phyloP scores from a whole-genome alignment of 2,113 vertebrate genomes.

The Turdus rufiventris region DNA sequence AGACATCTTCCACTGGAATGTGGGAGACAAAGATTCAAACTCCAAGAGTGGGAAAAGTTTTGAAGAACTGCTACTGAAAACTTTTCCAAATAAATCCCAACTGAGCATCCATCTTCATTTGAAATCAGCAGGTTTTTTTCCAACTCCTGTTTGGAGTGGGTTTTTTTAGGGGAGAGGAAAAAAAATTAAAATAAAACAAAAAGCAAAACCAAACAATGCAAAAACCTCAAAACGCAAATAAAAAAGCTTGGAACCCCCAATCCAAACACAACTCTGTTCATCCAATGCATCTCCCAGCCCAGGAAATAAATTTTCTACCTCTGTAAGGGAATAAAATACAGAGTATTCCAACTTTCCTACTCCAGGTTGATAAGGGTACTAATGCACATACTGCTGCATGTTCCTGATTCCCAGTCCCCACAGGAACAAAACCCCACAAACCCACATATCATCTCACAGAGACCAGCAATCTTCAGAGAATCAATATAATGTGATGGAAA shows the following conservation, averaged over 20 bases:
- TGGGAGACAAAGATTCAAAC: not conserved
- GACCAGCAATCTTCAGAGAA: not conserved
- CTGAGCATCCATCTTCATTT: not conserved
- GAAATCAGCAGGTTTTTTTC: not conserved
- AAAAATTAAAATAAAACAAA: not conserved
- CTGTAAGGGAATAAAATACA: not conserved
- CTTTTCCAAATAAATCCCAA: not conserved
- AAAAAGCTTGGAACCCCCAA: not conserved
- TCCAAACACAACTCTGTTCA: not conserved
- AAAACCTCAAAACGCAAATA: not conserved
- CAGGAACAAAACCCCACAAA: not conserved
- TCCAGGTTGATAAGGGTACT: not conserved
- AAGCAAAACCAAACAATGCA: not conserved
- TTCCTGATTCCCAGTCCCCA: not conserved
- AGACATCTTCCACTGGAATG: fast-evolving
- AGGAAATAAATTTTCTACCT: not conserved
- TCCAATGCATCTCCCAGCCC: not conserved
- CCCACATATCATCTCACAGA: not conserved
- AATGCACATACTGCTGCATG: not conserved
- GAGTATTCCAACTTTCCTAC: not conserved
- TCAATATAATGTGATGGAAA: not conserved
- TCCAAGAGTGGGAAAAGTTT: not conserved
- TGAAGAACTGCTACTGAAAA: not conserved
- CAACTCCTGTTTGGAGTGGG: not conserved
- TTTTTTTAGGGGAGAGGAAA: not conserved